Evolutionary conservation across 2,113 vertebrate genomes (phyloP).

Genomic region (Carollia perspicillata): DNA sequence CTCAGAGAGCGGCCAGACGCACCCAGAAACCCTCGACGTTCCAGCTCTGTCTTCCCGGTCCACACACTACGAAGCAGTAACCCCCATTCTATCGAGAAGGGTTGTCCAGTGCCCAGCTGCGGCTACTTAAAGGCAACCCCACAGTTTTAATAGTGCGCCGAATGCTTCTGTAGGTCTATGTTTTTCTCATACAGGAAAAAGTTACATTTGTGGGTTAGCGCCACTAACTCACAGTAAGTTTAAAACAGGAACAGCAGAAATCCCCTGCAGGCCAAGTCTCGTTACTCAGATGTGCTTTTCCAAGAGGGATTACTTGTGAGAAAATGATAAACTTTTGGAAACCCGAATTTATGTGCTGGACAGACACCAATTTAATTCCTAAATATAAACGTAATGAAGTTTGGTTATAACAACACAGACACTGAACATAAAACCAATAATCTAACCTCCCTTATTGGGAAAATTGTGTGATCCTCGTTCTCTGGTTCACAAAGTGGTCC

Average conservation of each 20-base stretch:
- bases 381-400: neutral
- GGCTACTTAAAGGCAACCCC: neutral
- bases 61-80: neutral
- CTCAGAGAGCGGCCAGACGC: neutral
- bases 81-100: neutral
- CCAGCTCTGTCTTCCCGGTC: slow-evolving; percentile 15
- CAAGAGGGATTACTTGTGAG: neutral
- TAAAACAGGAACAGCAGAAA: neutral
- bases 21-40: neutral
- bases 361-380: neutral
- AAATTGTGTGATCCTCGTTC: neutral
- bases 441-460: neutral
- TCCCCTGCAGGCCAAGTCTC: neutral
- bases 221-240: slow-evolving; percentile 19
- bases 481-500: neutral
- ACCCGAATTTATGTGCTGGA: slow-evolving; percentile 8
- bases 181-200: slow-evolving; percentile 39
- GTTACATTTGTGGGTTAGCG: slow-evolving; percentile 26
- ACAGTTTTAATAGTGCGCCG: neutral
- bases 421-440: neutral
- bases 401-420: neutral
- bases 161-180: neutral
- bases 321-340: slow-evolving; percentile 36
- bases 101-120: neutral
- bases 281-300: neutral